Evolutionary conservation across 2,113 vertebrate genomes (phyloP).

Genomic region (Heloderma charlesbogerti): DNA sequence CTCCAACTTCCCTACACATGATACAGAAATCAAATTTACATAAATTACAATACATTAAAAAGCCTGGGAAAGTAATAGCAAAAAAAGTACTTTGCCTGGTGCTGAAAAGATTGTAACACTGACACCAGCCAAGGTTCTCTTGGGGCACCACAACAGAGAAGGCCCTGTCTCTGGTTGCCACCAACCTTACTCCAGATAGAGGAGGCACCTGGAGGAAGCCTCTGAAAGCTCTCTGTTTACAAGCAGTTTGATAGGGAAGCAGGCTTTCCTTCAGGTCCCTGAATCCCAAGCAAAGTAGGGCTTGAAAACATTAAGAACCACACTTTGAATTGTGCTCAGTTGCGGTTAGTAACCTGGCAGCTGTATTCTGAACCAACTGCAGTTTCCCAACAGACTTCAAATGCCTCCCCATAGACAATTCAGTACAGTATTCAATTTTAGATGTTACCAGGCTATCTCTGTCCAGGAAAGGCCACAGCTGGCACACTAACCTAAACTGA

Average conservation of each 20-base stretch:
- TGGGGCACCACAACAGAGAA: background rate
- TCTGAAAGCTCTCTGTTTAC: background rate
- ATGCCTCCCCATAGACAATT: background rate
- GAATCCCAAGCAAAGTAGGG: background rate
- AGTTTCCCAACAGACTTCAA: background rate
- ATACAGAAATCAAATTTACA: background rate
- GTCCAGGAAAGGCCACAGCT: background rate
- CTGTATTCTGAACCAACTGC: background rate
- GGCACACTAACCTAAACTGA: background rate
- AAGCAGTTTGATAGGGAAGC: background rate
- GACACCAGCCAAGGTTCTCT: background rate
- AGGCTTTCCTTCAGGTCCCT: background rate
- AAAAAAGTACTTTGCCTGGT: background rate
- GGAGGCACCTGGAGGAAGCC: background rate
- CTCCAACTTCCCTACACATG: too few relatives aligned
- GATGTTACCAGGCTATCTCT: background rate
- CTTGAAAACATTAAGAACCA: background rate
- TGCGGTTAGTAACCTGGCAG: background rate
- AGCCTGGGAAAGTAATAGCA: background rate
- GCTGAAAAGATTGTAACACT: background rate
- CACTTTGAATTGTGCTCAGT: background rate
- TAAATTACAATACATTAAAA: background rate
- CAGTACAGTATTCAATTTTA: background rate
- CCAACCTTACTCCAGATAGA: background rate
- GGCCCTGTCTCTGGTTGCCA: background rate